phyloP scores from a whole-genome alignment of 2,797 vertebrate species.

The Zalophus californianus region DNA sequence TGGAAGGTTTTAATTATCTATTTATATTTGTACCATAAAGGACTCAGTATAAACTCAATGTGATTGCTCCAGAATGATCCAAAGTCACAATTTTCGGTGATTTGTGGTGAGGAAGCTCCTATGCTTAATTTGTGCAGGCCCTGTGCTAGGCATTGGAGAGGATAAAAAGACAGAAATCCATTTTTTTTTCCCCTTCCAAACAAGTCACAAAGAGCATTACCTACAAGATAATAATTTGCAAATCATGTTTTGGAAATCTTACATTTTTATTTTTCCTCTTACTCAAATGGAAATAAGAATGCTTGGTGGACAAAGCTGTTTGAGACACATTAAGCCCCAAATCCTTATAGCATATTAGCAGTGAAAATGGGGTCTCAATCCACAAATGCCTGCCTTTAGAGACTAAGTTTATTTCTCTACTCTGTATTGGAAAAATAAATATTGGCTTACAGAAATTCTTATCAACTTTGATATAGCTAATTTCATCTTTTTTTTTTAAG shows the following conservation, averaged over 20 bases:
- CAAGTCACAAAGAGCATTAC: neutral
- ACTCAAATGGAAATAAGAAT: neutral
- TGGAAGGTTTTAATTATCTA: neutral
- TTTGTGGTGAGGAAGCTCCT: neutral
- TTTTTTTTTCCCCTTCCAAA: neutral
- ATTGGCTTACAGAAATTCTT: neutral
- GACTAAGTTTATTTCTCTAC: neutral
- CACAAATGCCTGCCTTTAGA: neutral
- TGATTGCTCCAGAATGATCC: neutral
- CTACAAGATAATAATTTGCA: neutral
- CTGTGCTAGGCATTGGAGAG: neutral
- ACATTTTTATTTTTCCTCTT: neutral
- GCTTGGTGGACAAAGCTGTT: neutral
- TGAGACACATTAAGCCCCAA: neutral
- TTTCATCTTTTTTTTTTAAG: neutral
- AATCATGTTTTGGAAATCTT: neutral
- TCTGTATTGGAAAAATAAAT: neutral
- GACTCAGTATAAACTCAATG: neutral
- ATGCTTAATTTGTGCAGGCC: rapidly evolving
- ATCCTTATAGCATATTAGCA: neutral
- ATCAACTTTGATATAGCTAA: slow-evolving; percentile 16
- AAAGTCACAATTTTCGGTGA: neutral
- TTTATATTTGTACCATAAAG: neutral
- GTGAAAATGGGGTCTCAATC: neutral
- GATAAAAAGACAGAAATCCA: neutral